Evolutionary conservation across 1,140 invertebrate species (phyloP).

Genomic region (Zelostemma sp.): DNA sequence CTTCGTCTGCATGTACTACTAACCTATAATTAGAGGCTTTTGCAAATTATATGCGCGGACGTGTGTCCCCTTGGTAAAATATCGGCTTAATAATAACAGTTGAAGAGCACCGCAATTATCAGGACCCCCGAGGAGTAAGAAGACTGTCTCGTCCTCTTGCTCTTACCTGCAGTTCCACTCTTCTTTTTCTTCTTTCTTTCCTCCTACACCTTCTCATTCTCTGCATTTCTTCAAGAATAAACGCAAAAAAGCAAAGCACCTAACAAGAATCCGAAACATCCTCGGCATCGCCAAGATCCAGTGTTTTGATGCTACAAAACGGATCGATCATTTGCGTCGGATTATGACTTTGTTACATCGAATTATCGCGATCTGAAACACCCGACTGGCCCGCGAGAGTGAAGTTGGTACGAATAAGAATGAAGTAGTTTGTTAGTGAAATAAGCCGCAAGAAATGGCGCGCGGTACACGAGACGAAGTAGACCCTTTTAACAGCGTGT

Average conservation of each 20-base stretch:
- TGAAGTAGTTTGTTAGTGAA: slow-evolving; percentile 1
- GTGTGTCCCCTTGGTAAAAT: slow-evolving; percentile 70
- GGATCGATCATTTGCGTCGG: slow-evolving; percentile 9
- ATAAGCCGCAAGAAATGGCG: slow-evolving; percentile 10
- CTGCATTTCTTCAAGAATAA: slow-evolving; percentile 32
- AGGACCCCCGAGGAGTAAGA: slow-evolving; percentile 61
- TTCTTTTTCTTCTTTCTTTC: slow-evolving; percentile 29
- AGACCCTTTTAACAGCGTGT: slow-evolving; percentile 5
- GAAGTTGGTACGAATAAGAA: slow-evolving; percentile 9
- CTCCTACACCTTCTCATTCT: slow-evolving; percentile 41
- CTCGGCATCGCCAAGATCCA: slow-evolving; percentile 27
- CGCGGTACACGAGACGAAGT: not conserved
- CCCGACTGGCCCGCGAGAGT: not conserved
- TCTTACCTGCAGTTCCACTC: slow-evolving; percentile 43
- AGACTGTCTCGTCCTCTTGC: slow-evolving; percentile 31
- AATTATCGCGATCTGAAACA: slow-evolving; percentile 4
- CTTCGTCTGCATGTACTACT: slow-evolving; percentile 55
- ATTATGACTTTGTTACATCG: not conserved
- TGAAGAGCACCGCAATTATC: slow-evolving; percentile 69
- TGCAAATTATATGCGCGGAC: slow-evolving; percentile 70
- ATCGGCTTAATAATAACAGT: slow-evolving; percentile 71
- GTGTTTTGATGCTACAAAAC: not conserved
- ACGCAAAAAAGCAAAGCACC: slow-evolving; percentile 19
- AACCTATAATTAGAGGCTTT: slow-evolving; percentile 71
- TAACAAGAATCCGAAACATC: no score